These are phyloP conservation scores for Drosophila niveifrons DNA, from an alignment of 2,888 invertebrate species.

Conservation along the genomic window DNA sequence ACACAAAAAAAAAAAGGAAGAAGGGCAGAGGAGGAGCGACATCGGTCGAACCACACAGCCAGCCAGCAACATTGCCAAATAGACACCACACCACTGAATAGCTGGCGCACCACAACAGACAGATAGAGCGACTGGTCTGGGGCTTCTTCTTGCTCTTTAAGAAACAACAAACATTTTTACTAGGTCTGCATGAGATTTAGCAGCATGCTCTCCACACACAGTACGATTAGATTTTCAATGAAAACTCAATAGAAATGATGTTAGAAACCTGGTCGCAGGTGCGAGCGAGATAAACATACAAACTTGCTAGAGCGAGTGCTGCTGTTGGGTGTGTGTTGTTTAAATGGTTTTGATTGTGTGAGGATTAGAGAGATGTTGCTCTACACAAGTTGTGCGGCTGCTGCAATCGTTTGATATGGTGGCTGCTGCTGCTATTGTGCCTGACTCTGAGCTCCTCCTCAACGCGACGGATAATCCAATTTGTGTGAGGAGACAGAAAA, in stretches of 20 bases:
- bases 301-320: slow-evolving; percentile 15
- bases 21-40: slow-evolving; percentile 10
- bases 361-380: slow-evolving; percentile 68
- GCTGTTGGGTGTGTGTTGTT: background rate
- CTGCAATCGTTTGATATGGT: slow-evolving; percentile 47
- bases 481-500: slow-evolving; percentile 38
- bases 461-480: slow-evolving; percentile 71
- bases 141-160: slow-evolving; percentile 82
- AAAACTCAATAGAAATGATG: slow-evolving; percentile 83
- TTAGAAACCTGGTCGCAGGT: slow-evolving; percentile 74
- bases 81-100: slow-evolving; percentile 25
- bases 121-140: slow-evolving; percentile 39
- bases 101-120: slow-evolving; percentile 9
- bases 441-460: slow-evolving; percentile 46
- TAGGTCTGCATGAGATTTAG: slow-evolving; percentile 84
- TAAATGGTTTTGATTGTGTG: slow-evolving; percentile 4
- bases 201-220: slow-evolving; percentile 58
- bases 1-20: background rate
- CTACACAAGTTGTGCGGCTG: slow-evolving; percentile 25
- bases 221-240: slow-evolving; percentile 83
- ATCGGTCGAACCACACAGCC: slow-evolving; percentile 18
- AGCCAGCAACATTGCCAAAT: slow-evolving; percentile 47
- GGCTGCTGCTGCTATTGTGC: background rate
- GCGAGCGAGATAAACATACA: slow-evolving; percentile 64
- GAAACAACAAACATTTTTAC: slow-evolving; percentile 85